Evolutionary conservation across 2,113 vertebrate species (phyloP).

Genomic region (Muscicapa adusta): DNA sequence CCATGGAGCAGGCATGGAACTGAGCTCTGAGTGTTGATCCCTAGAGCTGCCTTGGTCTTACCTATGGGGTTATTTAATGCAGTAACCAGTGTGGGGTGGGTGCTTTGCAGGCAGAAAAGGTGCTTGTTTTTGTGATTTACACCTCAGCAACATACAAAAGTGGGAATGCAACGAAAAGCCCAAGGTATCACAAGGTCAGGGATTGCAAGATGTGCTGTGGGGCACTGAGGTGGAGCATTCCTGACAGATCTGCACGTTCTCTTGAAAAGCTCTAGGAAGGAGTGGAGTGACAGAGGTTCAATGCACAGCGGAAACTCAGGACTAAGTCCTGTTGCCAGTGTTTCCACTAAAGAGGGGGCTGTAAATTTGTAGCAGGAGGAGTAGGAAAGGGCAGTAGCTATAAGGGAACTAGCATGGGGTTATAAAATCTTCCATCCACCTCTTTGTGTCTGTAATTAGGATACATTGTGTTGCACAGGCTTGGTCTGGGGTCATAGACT

Average conservation of each 20-base stretch:
- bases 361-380: neutral
- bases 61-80: neutral
- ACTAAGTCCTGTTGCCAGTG: neutral
- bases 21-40: neutral
- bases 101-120: neutral
- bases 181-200: neutral
- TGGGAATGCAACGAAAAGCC: neutral
- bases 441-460: neutral
- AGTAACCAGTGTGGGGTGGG: too few relatives aligned
- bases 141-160: neutral
- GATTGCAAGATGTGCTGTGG: neutral
- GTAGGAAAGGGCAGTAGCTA: neutral
- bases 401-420: neutral
- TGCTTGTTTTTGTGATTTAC: neutral
- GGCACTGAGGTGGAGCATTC: neutral
- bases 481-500: neutral
- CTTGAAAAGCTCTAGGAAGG: neutral
- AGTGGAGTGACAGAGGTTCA: neutral
- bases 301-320: accelerated
- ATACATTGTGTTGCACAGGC: neutral
- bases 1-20: neutral
- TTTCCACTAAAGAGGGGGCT: neutral
- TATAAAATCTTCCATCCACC: neutral
- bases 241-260: neutral
- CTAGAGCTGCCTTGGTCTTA: neutral